phyloP scores from a whole-genome alignment of 1,140 invertebrate genomes.

The Drosophila asahinai region DNA sequence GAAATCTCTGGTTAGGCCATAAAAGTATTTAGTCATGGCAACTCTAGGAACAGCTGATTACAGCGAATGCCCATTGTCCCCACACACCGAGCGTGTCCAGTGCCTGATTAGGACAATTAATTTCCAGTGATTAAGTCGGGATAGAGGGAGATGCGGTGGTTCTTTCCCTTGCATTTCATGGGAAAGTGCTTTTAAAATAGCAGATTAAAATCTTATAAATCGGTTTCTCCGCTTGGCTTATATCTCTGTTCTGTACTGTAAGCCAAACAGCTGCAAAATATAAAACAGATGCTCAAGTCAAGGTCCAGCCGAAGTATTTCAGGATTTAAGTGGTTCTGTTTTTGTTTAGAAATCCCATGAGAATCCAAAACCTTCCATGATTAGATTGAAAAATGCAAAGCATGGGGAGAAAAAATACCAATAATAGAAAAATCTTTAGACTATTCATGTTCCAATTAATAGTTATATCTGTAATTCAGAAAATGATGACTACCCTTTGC shows the following conservation, averaged over 20 bases:
- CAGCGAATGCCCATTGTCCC: constrained; percentile 50
- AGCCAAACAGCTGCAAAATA: constrained; percentile 4
- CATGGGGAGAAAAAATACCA: too few species aligned
- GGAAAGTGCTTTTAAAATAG: constrained; percentile 34
- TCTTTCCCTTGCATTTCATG: constrained; percentile 13
- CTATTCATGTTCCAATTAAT: too few species aligned
- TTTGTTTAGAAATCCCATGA: not conserved
- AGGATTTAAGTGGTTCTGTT: not conserved
- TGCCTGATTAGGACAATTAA: constrained; percentile 77
- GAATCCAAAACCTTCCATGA: not conserved
- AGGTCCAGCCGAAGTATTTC: not conserved
- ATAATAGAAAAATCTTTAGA: too few species aligned
- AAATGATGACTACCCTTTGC: not conserved
- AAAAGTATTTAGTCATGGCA: constrained; percentile 52
- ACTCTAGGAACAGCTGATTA: constrained; percentile 72
- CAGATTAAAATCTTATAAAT: constrained; percentile 29
- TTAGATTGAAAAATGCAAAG: too few species aligned
- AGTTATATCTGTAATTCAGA: too few species aligned
- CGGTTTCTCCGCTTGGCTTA: not conserved
- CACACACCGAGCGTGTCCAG: constrained; percentile 39
- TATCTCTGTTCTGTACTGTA: constrained; percentile 14
- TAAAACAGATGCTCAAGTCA: constrained; percentile 22
- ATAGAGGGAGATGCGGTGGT: constrained; percentile 1
- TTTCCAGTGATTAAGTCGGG: constrained; percentile 54
- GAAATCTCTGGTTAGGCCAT: constrained; percentile 38